Percentiles rank a stretch among this genome's conserved stretches.
phyloP scores from a whole-genome alignment of 2,797 vertebrate genomes.

The Carduelis carduelis region DNA sequence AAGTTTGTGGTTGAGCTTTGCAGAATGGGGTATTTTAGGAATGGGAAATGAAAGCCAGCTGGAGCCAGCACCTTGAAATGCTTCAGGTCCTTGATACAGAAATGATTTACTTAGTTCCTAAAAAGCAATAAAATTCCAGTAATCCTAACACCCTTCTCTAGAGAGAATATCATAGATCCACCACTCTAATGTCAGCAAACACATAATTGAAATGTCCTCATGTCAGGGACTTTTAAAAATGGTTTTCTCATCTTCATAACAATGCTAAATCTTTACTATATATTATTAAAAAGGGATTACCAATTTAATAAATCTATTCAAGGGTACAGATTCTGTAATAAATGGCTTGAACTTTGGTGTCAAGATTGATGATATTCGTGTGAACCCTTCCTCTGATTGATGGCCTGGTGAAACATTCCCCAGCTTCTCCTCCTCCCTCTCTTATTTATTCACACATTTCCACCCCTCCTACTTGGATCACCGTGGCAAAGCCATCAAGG shows the following conservation, averaged over 20 bases:
- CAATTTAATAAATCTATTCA: constrained; percentile 56
- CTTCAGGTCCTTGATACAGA: background rate
- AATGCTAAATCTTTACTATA: constrained; percentile 63
- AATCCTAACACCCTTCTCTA: constrained; percentile 16
- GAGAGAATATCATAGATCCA: constrained; percentile 1
- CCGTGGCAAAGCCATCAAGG: background rate
- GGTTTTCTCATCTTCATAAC: constrained; percentile 59
- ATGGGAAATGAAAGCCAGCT: constrained; percentile 11
- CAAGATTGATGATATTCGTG: constrained; percentile 42
- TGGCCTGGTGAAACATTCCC: constrained; percentile 37
- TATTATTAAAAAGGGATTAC: constrained; percentile 66
- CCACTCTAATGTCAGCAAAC: constrained; percentile 50
- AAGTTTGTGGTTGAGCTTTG: background rate
- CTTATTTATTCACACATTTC: background rate
- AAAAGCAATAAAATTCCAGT: constrained; percentile 43
- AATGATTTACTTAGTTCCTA: constrained; percentile 44
- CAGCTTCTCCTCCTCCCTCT: background rate
- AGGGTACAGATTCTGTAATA: constrained; percentile 41
- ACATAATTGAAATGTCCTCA: constrained; percentile 54
- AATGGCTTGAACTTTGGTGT: constrained; percentile 54
- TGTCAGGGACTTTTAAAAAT: constrained; percentile 51
- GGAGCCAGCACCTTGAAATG: background rate
- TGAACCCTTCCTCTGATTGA: constrained; percentile 57
- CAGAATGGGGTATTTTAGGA: background rate
- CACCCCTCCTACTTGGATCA: background rate